phyloP scores from a whole-genome alignment of 2,797 vertebrate species.

The Calcarius lapponicus region DNA sequence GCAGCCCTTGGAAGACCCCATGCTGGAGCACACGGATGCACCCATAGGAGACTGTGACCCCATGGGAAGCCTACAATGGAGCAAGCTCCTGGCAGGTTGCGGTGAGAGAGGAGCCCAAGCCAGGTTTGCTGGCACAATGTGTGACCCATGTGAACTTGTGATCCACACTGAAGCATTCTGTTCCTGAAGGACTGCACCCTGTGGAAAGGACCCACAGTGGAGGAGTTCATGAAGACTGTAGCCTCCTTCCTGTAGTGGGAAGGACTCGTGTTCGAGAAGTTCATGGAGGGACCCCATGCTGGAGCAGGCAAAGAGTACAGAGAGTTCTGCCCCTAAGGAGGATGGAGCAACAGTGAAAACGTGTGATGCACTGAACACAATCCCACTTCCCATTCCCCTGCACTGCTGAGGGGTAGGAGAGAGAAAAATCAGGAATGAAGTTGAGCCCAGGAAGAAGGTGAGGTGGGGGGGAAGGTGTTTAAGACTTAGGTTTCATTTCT shows the following conservation, averaged over 20 bases:
- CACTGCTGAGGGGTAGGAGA: rapidly evolving
- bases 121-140: background rate
- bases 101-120: background rate
- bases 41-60: background rate
- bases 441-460: background rate
- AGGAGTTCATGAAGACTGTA: background rate
- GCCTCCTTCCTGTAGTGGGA: background rate
- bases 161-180: background rate
- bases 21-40: rapidly evolving
- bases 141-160: background rate
- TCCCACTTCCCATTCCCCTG: background rate
- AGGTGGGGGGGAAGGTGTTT: background rate
- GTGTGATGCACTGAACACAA: background rate
- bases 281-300: background rate
- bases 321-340: background rate
- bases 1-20: background rate
- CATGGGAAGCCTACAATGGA: background rate
- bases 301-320: background rate
- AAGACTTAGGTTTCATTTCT: background rate
- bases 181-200: background rate
- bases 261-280: background rate
- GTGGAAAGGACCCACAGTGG: background rate
- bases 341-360: background rate
- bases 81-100: background rate
- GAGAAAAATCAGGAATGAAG: background rate